Conservation (phyloP, 2,888 invertebrate genomes). For the Amphipoea lucens region DNA sequence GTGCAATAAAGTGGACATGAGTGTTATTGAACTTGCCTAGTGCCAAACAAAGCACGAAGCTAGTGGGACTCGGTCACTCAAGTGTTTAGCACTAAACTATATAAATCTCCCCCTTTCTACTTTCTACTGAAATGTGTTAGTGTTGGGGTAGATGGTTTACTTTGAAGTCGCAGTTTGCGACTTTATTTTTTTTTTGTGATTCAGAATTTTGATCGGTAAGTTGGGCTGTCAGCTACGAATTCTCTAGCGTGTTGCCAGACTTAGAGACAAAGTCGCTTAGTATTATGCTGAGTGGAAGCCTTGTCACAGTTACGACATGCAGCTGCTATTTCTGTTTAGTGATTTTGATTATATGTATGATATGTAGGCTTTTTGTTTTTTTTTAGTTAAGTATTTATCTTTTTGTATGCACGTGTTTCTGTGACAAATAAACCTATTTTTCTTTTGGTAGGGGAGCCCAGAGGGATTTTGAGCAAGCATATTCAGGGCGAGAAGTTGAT, state of each 20-base stretch:
- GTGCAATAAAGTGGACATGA: conserved; percentile 34
- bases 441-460: too few relatives aligned
- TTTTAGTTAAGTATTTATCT: too few relatives aligned
- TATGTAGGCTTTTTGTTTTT: too few relatives aligned
- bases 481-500: too few relatives aligned
- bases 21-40: conserved; percentile 49
- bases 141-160: conserved; percentile 18
- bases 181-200: background rate
- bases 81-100: conserved; percentile 47
- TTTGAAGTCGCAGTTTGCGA: conserved; percentile 17
- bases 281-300: too few relatives aligned
- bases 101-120: conserved; percentile 54
- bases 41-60: conserved; percentile 48
- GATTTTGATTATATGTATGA: too few relatives aligned
- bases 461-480: too few relatives aligned
- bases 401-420: too few relatives aligned
- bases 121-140: conserved; percentile 52
- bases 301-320: too few relatives aligned
- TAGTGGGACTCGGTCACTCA: conserved; percentile 42
- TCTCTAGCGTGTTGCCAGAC: background rate
- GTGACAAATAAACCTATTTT: too few relatives aligned
- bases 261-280: background rate
- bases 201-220: background rate
- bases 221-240: background rate
- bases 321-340: too few relatives aligned